A percentile compares a stretch with the other conserved stretches of the same genome.
phyloP scores from a whole-genome alignment of 2,888 invertebrate genomes.

The Eristalis tenax region DNA sequence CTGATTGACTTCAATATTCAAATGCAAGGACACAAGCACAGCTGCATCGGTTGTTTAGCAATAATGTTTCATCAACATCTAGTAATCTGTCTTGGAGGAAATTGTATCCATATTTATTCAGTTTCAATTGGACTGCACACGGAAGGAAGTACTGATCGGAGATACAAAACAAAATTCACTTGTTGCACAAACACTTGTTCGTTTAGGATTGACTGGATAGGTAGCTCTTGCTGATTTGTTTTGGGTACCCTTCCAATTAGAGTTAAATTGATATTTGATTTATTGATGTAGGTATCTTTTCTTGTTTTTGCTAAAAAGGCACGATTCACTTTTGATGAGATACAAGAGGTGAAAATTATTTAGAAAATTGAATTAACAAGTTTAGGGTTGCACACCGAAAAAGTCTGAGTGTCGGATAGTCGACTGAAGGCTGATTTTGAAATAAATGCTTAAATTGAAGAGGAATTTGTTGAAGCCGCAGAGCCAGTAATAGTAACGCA shows the following conservation, averaged over 20 bases:
- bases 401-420: slow-evolving; percentile 11
- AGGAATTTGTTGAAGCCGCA: background rate
- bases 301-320: slow-evolving; percentile 33
- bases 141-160: background rate
- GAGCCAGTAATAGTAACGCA: slow-evolving; percentile 38
- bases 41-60: background rate
- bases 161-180: slow-evolving; percentile 31
- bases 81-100: slow-evolving; percentile 21
- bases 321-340: slow-evolving; percentile 40
- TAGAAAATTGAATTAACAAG: no score
- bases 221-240: no score
- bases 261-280: background rate
- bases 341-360: background rate
- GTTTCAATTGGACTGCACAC: slow-evolving; percentile 14
- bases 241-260: slow-evolving; percentile 7
- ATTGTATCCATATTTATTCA: slow-evolving; percentile 36
- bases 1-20: background rate
- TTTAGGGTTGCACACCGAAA: background rate
- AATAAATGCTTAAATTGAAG: slow-evolving; percentile 22
- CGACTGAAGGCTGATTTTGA: slow-evolving; percentile 43
- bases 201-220: background rate
- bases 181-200: slow-evolving; percentile 63
- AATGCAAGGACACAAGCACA: background rate
- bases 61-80: slow-evolving; percentile 34
- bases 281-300: background rate